Evolutionary conservation across 1,140 invertebrate species (phyloP), one percentile per base, ranked within the genome.

Genomic region (Euschistus heros): DNA sequence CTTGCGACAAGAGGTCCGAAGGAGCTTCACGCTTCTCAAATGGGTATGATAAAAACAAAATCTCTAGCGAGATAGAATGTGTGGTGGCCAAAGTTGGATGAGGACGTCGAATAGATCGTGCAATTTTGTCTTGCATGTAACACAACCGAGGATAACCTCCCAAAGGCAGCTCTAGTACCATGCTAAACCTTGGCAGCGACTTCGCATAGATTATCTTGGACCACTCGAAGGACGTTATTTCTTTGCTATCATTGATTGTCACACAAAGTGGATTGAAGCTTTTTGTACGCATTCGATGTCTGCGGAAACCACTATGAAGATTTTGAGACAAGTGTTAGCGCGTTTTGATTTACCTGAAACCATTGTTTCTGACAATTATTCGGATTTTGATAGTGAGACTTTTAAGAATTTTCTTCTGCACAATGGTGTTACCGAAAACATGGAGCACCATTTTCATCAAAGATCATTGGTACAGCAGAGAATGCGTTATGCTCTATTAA

Each of bases 71-170:
- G 73, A 22, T 67, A 46, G 20, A 70, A 73, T 63, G 67, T 75
- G 24, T 77, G 72, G 71, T 78, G 72, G 72, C 72, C n/a, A n/a
- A 67, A 68, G 10, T 70, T 77, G 0, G 72, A 78, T 66, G 22
- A 52, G 4, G 70, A 74, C 2, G 74, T 78, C 18, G 62, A 70
- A 42, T 70, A 68, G n/a, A 67, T 71, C 20, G 72, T 77, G 5
- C 76, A n/a, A n/a, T n/a, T n/a, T n/a, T n/a, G n/a, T n/a, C n/a
- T n/a, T n/a, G n/a, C n/a, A n/a, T n/a, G n/a, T n/a, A n/a, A n/a
- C n/a, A n/a, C n/a, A n/a, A n/a, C n/a, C n/a, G n/a, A n/a, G n/a
- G n/a, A n/a, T n/a, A n/a, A n/a, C n/a, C n/a, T n/a, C n/a, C n/a
- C n/a, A n/a, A n/a, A n/a, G n/a, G n/a, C n/a, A n/a, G n/a, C n/a